Conservation (phyloP, 2,113 vertebrate species). For the Melanotaenia duboulayi region DNA sequence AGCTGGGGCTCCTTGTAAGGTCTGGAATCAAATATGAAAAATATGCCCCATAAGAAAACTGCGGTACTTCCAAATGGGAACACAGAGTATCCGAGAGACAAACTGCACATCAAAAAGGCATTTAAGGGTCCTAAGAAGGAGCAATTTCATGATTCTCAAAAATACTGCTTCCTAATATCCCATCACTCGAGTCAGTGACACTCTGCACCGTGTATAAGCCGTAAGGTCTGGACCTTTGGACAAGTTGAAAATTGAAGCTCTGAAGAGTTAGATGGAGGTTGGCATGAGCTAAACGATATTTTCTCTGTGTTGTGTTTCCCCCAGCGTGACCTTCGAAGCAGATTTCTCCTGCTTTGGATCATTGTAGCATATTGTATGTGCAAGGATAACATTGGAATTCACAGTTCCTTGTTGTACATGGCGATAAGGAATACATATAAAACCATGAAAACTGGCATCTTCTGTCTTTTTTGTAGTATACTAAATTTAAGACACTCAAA, state of each 20-base stretch:
- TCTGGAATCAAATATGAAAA: slow-evolving; percentile 29
- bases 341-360: neutral
- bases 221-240: neutral
- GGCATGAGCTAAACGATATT: slow-evolving; percentile 22
- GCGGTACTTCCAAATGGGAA: slow-evolving; percentile 25
- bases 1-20: slow-evolving; percentile 11
- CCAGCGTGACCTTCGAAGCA: neutral
- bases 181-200: slow-evolving; percentile 11
- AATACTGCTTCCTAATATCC: slow-evolving; percentile 22
- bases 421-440: too few relatives aligned
- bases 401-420: too few relatives aligned
- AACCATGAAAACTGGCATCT: too few relatives aligned
- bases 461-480: too few relatives aligned
- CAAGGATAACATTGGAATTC: too few relatives aligned
- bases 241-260: slow-evolving; percentile 11
- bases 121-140: slow-evolving; percentile 9
- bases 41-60: slow-evolving; percentile 10
- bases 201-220: slow-evolving; percentile 21
- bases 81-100: slow-evolving; percentile 20
- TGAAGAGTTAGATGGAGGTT: slow-evolving; percentile 27
- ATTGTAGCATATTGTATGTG: neutral
- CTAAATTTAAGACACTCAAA: too few relatives aligned
- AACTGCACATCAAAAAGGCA: slow-evolving; percentile 18
- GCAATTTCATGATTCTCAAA: neutral
- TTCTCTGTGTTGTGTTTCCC: slow-evolving; percentile 11